Base-by-base conservation (phyloP, 2,797 vertebrate genomes). In the Synanceia verrucosa region DNA sequence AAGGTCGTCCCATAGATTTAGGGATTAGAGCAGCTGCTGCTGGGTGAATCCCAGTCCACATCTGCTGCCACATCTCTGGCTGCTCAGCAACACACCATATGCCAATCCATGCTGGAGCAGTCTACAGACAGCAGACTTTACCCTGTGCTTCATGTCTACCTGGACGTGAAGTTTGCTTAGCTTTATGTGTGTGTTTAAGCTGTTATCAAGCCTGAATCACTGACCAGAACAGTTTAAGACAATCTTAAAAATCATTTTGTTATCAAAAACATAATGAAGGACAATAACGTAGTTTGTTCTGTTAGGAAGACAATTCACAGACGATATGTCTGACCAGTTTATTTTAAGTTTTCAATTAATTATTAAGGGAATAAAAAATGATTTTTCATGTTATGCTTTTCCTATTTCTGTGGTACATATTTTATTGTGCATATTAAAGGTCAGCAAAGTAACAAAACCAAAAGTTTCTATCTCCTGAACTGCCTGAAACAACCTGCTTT, bases 11-110 rank as follows among this genome's bases (percentile, higher is more conserved):
- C 24, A 46, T 65, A 76, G 73, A 86, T 87, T 81, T 74, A 68
- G 44, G 70, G 84, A 84, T 87, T 81, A 82, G 34, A 86, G 78
- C 70, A 65, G 78, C 75, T 78, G 79, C 75, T 78, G 79, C 64
- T 52, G 52, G 55, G 67, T 2, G 51, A 81, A 60, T 82, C 81
- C 63, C 23, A 52, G 50, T 70, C 55, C 76, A 74, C 70, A 76
- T 78, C 78, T 76, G 76, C 70, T 75, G 76, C 69, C 73, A 29
- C 70, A 75, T 73, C 65, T 73, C 73, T 57, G 68, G 72, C 75
- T 72, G 64, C 75, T 75, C 52, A 10, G 68, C 52, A 57, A 65
- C 75, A 47, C 44, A 51, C 52, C 37, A 13, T 51, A 65, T 33
- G 70, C 60, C 79, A 77, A 68, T 77, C 77, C 60, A 63, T 76